Evolutionary conservation across 2,797 vertebrate species (phyloP).

Genomic region (Spinus olivaceus): DNA sequence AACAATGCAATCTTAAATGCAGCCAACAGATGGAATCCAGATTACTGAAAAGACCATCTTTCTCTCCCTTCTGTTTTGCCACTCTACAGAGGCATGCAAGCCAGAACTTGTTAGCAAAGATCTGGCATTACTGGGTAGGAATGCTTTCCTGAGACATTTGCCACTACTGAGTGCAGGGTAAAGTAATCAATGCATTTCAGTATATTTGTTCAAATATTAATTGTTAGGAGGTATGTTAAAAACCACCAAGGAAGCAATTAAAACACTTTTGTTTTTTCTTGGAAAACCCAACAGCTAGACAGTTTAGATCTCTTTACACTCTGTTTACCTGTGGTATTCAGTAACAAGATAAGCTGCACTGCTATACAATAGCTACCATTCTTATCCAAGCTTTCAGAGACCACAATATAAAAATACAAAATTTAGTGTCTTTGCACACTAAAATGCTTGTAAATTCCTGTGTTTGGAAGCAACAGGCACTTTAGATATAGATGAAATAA

Average conservation of each 20-base stretch:
- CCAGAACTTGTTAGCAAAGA: not conserved
- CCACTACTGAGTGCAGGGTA: not conserved
- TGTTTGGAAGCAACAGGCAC: not conserved
- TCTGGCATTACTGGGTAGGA: not conserved
- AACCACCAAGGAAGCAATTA: not conserved
- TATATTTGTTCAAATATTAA: not conserved
- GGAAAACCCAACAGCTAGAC: not conserved
- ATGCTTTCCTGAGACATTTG: not conserved
- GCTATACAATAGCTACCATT: not conserved
- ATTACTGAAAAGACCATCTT: not conserved
- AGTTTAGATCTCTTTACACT: not conserved
- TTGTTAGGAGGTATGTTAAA: not conserved
- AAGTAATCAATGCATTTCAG: not conserved
- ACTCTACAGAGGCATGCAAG: not conserved
- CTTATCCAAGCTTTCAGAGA: not conserved
- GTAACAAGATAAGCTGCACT: not conserved
- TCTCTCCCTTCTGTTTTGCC: not conserved
- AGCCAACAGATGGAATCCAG: not conserved
- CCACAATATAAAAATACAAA: not conserved
- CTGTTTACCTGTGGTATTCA: not conserved
- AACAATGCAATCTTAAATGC: not conserved
- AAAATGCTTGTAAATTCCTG: not conserved
- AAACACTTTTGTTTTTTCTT: not conserved
- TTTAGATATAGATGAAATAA: not conserved
- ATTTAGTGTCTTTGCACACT: not conserved